A percentile compares a stretch with the other conserved stretches of the same genome.
Evolutionary conservation across 1,140 invertebrate genomes (phyloP).

Genomic region (Brachionus plicatilis): DNA sequence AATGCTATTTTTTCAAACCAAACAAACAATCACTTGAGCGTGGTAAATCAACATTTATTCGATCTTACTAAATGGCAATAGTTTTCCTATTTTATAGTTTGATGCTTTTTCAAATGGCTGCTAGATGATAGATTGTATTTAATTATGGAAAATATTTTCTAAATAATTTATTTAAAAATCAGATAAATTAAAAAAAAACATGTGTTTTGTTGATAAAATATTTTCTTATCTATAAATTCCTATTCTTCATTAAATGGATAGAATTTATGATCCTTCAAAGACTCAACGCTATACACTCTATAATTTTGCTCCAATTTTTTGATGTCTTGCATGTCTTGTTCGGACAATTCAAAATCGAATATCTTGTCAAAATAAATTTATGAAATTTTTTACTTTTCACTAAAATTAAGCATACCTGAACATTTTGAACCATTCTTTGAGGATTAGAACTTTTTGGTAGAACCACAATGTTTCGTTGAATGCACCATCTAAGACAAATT

Average conservation of each 20-base stretch:
- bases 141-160: background rate
- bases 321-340: constrained; percentile 16
- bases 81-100: background rate
- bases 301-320: background rate
- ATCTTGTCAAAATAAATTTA: background rate
- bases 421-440: constrained; percentile 5
- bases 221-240: background rate
- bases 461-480: constrained; percentile 20
- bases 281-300: constrained; percentile 2
- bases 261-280: background rate
- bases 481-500: constrained; percentile 25
- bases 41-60: background rate
- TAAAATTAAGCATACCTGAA: background rate
- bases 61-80: background rate
- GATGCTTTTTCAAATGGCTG: background rate
- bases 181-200: background rate
- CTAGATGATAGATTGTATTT: background rate
- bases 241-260: constrained; percentile 26
- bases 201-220: background rate
- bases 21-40: background rate
- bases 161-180: background rate
- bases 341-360: constrained; percentile 25
- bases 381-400: background rate
- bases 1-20: background rate
- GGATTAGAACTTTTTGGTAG: constrained; percentile 29